Base-by-base conservation (phyloP, 1,140 invertebrate genomes). In the Tenebrio molitor region DNA sequence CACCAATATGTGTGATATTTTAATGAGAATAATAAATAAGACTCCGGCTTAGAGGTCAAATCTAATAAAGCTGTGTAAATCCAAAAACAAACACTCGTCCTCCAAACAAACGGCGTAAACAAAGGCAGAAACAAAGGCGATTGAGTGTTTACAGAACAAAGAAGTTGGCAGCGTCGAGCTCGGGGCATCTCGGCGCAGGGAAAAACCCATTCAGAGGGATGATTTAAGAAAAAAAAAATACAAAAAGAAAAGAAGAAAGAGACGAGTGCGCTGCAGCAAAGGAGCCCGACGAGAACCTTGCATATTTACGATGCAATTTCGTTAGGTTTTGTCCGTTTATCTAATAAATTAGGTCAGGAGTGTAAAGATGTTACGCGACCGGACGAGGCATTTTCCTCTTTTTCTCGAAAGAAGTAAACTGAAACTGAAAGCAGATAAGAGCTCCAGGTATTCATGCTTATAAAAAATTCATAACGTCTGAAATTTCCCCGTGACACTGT, bases 351-450 rank as follows among this genome's bases (percentile, higher is more conserved):
- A 29, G 50, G 21, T 58, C 50, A 58, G 23, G 21, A 29, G 10
- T 25, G 50, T 58, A 29, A 29, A 29, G 21, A 58, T 15, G 50
- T n/a, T 8, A 29, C 21, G 21, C 50, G n/a, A 15, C 50, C 44
- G 44, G 50, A 10, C 14, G 23, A 25, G 3, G 50, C 50, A 58
- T 58, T 58, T 58, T 58, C 29, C 50, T 15, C 50, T 58, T 58
- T n/a, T n/a, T n/a, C 44, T 21, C 21, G 15, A 58, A 58, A 58
- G 21, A 58, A 66, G 64, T 44, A 66, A 69, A 69, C 44, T 69
- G 67, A 69, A 69, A 69, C 42, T 69, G 67, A 69, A 39, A 69
- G 44, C 67, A 69, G 67, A 69, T 69, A 69, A 69, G 67, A 69
- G 67, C 67, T 36, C 25, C 44, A 69, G 50, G 36, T 69, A 69